Base-by-base conservation (phyloP, 1,140 invertebrate species). In the Grapholita molesta region DNA sequence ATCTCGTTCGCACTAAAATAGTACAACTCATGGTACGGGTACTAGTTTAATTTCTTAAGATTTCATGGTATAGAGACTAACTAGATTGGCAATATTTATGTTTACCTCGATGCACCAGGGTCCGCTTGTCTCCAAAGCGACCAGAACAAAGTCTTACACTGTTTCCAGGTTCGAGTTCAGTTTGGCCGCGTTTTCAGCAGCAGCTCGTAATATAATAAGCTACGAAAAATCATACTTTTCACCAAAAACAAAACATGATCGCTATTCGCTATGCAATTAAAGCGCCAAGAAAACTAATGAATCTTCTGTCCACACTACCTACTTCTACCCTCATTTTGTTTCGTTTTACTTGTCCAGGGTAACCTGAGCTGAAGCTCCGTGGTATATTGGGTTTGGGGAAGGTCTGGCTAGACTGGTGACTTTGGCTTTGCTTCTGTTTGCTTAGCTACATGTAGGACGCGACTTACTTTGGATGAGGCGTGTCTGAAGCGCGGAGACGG, bases 381-480 rank as follows among this genome's bases (percentile, higher is more conserved):
- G 55, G 24, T 32, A 15, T n/a, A 8, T n/a, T 12, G 12, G 28
- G 24, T n/a, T n/a, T 7, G 12, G 5, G 6, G 24, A n/a, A 8
- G 55, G n/a, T 61, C 55, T 11, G 15, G 55, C 18, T 11, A 28
- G 0, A 25, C 55, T 61, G 55, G 55, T 28, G n/a, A 1, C 15
- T 28, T n/a, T 12, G 6, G 24, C 55, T 61, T 61, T 61, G 55
- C 55, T 28, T 30, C 28, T 28, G 55, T 61, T 61, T 85, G 83
- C 83, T 85, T 83, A 76, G 82, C 71, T 71, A 76, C 75, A 88
- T 86, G 84, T 86, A 88, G 86, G 77, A 82, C 70, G 55, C 70
- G 72, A 69, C 78, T 79, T 69, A 61, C 55, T 61, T 74, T 64
- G 80, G 84, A 86, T 85, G 84, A 78, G 83, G 79, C 84, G 78